Percentiles rank a stretch among this genome's conserved stretches.
phyloP scores from a whole-genome alignment of 2,888 invertebrate genomes.

The Trilocha varians region DNA sequence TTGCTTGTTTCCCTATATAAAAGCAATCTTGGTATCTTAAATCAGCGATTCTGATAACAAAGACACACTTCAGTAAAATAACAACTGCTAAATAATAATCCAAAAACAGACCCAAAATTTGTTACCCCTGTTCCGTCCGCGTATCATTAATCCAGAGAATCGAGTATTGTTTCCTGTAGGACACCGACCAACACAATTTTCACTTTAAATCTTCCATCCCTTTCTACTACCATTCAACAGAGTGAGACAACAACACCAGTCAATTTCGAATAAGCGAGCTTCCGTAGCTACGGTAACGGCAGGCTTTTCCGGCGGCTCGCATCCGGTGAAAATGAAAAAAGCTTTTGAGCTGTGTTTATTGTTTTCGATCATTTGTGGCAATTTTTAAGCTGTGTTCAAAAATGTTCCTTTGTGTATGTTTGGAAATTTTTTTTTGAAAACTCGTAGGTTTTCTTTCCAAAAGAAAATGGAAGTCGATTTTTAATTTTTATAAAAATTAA shows the following conservation, averaged over 20 bases:
- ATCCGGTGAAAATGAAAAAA: constrained; percentile 57
- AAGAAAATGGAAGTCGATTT: too few species aligned
- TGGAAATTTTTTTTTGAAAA: constrained; percentile 8
- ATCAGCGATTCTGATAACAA: too few species aligned
- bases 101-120: constrained; percentile 18
- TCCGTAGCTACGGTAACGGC: constrained; percentile 26
- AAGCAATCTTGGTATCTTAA: too few species aligned
- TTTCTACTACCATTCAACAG: constrained; percentile 1
- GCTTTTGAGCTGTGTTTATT: constrained; percentile 32
- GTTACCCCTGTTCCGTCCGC: constrained; percentile 34
- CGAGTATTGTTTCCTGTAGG: constrained; percentile 69
- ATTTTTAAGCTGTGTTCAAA: neutral
- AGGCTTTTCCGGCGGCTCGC: constrained; percentile 44
- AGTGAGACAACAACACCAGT: constrained; percentile 25
- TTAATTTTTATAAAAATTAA: too few species aligned
- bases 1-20: too few species aligned
- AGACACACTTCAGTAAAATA: too few species aligned
- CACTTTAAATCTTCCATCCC: constrained; percentile 38
- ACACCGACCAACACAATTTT: constrained; percentile 52
- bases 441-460: too few species aligned
- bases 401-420: neutral
- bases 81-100: too few species aligned
- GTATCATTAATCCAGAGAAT: constrained; percentile 65
- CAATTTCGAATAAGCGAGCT: constrained; percentile 25
- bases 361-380: too few species aligned